Evolutionary conservation across 2,113 vertebrate genomes (phyloP).

Genomic region (Crotophaga sulcirostris): DNA sequence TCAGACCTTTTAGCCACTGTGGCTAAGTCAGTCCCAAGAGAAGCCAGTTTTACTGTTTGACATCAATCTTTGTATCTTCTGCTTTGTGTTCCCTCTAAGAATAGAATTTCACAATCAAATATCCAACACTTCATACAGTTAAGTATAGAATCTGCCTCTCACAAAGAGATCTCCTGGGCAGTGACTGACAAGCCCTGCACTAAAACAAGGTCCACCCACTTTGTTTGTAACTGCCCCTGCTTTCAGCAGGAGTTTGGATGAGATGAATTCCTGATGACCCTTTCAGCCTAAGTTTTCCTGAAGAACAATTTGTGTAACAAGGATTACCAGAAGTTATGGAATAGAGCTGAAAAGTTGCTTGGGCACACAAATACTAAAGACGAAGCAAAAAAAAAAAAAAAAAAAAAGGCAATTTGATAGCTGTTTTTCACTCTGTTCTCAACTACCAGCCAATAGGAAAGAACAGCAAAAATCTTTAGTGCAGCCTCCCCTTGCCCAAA

Average conservation of each 20-base stretch:
- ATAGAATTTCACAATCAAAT: neutral
- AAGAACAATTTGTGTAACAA: neutral
- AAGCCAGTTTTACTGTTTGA: neutral
- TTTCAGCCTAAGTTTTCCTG: neutral
- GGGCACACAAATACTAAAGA: neutral
- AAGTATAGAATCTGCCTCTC: neutral
- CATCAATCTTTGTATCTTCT: neutral
- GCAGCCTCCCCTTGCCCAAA: neutral
- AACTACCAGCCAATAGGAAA: neutral
- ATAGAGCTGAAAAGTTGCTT: neutral
- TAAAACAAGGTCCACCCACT: neutral
- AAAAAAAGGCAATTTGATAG: neutral
- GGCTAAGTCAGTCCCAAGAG: neutral
- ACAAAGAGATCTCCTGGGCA: neutral
- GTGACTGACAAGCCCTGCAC: neutral
- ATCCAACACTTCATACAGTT: neutral
- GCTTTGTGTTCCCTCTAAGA: neutral
- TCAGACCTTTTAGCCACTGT: neutral
- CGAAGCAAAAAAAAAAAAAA: neutral
- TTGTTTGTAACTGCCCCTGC: neutral
- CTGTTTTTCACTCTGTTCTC: neutral
- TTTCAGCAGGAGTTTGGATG: neutral
- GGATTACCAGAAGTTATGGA: neutral
- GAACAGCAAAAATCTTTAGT: neutral
- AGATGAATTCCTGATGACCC: neutral